Evolutionary conservation across 2,888 invertebrate genomes (phyloP).

Genomic region (Chrysodeixis includens): DNA sequence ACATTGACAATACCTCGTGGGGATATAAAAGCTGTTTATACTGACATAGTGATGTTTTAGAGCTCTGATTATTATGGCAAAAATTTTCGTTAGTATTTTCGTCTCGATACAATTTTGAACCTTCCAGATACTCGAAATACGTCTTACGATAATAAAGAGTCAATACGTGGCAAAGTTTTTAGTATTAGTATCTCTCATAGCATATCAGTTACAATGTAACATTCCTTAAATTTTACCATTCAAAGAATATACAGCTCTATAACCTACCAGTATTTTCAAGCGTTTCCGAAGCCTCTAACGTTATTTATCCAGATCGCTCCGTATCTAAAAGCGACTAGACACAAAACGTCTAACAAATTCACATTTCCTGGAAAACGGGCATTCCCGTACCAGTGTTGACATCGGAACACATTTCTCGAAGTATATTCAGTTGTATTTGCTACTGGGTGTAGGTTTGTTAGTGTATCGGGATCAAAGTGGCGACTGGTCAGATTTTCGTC

Average conservation of each 20-base stretch:
- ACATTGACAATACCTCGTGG: not conserved
- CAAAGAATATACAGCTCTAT: not conserved
- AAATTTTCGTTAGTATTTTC: too few species aligned
- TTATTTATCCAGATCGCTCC: constrained; percentile 13
- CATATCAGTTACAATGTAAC: too few species aligned
- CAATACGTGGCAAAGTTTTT: too few species aligned
- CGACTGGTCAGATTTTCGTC: not conserved
- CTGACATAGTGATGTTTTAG: too few species aligned
- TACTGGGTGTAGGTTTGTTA: not conserved
- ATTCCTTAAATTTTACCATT: too few species aligned
- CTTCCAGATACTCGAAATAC: too few species aligned
- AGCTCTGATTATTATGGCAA: too few species aligned
- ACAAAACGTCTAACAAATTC: constrained; percentile 9
- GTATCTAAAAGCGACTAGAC: constrained; percentile 14
- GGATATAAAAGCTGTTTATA: too few species aligned
- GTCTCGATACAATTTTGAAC: too few species aligned
- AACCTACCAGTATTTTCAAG: not conserved
- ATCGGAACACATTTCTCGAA: not conserved
- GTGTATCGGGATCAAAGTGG: constrained; percentile 1
- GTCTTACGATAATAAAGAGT: too few species aligned
- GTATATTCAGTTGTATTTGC: not conserved
- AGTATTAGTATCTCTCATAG: too few species aligned
- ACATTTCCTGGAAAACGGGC: constrained; percentile 8
- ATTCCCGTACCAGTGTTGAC: not conserved
- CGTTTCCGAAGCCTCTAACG: constrained; percentile 17